Percentiles rank a stretch among this genome's conserved stretches.
Conservation (phyloP, 1,140 invertebrate genomes). For the Zaprionus davidi region DNA sequence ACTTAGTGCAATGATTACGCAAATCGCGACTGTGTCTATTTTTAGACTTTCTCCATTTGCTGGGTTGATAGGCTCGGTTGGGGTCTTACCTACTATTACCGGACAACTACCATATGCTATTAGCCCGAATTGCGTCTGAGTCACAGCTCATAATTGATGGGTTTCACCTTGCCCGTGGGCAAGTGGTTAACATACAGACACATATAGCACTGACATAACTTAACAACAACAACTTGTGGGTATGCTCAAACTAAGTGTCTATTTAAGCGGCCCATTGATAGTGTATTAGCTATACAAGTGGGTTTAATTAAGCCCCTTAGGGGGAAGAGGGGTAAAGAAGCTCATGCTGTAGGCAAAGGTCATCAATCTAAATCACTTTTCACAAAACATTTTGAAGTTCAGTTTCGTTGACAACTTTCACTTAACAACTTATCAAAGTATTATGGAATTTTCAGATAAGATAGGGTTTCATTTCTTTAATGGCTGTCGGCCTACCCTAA, state of each 20-base stretch:
- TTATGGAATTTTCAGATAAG: not conserved
- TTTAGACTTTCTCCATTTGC: slow-evolving; percentile 11
- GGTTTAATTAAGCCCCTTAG: not conserved
- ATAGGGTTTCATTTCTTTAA: not conserved
- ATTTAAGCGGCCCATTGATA: not conserved
- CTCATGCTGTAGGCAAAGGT: not conserved
- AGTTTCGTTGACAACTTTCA: not conserved
- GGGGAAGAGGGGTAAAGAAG: not conserved
- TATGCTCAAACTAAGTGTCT: not conserved
- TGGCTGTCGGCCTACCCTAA: not conserved
- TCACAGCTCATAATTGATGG: slow-evolving; percentile 54
- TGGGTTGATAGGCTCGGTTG: slow-evolving; percentile 25
- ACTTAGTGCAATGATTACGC: slow-evolving; percentile 17
- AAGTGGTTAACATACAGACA: slow-evolving; percentile 3
- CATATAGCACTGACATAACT: not conserved
- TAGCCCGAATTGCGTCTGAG: slow-evolving; percentile 37
- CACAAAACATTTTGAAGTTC: not conserved
- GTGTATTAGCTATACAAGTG: not conserved
- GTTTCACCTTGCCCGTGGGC: slow-evolving; percentile 23
- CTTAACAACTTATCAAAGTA: not conserved
- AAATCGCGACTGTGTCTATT: slow-evolving; percentile 24
- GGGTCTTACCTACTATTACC: slow-evolving; percentile 10
- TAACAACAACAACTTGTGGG: not conserved
- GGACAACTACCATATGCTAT: slow-evolving; percentile 21
- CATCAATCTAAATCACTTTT: slow-evolving; percentile 1